These are phyloP conservation scores for Drosophila ironensis DNA, from an alignment of 1,140 invertebrate species.

Conservation along the genomic window DNA sequence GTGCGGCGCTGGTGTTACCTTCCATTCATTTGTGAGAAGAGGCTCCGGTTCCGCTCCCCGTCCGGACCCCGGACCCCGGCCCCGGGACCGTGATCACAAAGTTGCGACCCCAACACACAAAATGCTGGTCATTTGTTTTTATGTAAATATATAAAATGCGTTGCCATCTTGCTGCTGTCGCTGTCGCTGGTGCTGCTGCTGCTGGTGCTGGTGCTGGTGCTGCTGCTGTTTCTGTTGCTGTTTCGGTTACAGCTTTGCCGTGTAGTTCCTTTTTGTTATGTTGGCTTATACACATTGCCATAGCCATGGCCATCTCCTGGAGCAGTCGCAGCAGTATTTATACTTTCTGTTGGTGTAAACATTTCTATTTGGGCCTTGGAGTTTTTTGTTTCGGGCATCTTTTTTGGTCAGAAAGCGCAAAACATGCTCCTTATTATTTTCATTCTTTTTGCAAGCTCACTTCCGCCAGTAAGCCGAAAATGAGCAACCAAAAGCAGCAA, in stretches of 20 bases:
- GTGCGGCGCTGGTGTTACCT: constrained; percentile 24
- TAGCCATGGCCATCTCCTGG: constrained; percentile 8
- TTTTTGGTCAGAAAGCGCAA: constrained; percentile 62
- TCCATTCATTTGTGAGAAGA: constrained; percentile 35
- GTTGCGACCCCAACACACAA: constrained; percentile 41
- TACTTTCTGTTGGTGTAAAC: constrained; percentile 49
- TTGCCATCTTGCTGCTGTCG: constrained; percentile 41
- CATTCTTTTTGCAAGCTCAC: constrained; percentile 55
- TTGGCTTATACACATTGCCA: not conserved
- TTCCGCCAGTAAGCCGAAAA: constrained; percentile 53
- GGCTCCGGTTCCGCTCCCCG: too few species aligned
- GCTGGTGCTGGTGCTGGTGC: not conserved
- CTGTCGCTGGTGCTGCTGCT: constrained; percentile 26
- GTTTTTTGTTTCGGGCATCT: not conserved
- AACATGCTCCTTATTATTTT: constrained; percentile 61
- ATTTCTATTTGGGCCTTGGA: constrained; percentile 55
- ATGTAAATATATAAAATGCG: constrained; percentile 74
- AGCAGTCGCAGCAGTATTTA: constrained; percentile 18
- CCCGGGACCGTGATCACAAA: constrained; percentile 7
- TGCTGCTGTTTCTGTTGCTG: too few species aligned
- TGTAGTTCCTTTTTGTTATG: not conserved
- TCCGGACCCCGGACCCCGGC: too few species aligned
- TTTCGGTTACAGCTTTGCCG: too few species aligned
- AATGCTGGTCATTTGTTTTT: constrained; percentile 79
- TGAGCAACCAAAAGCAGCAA: constrained; percentile 38